Percentiles rank a stretch among this genome's conserved stretches.
phyloP scores from a whole-genome alignment of 2,113 vertebrate genomes.

The Halcyon senegalensis region DNA sequence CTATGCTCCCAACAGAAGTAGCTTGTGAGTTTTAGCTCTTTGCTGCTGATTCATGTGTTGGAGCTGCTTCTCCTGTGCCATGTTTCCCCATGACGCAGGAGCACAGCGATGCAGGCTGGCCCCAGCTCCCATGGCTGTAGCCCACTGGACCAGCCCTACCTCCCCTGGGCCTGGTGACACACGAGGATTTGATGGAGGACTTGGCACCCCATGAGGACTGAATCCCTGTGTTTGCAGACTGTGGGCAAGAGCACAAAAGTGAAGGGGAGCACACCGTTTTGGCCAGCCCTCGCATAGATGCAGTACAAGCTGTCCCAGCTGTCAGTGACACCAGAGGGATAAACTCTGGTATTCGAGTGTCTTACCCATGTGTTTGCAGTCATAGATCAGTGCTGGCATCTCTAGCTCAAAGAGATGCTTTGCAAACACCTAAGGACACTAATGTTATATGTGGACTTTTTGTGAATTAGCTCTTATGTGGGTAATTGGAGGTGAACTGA shows the following conservation, averaged over 20 bases:
- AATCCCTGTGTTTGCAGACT: background rate
- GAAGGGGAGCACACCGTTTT: rapidly evolving
- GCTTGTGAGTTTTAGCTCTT: background rate
- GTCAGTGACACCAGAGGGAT: background rate
- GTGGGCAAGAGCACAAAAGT: rapidly evolving
- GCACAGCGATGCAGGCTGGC: background rate
- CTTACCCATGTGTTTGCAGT: background rate
- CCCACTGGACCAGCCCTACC: too few species aligned
- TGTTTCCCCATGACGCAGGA: background rate
- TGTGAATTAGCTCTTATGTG: background rate
- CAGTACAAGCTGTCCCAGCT: background rate
- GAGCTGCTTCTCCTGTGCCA: background rate
- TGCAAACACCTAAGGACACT: background rate
- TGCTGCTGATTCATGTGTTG: background rate
- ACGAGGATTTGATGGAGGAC: rapidly evolving
- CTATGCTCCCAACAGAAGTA: background rate
- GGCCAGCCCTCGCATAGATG: background rate
- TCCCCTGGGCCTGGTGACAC: background rate
- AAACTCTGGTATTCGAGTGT: background rate
- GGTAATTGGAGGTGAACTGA: background rate
- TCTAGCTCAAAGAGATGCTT: background rate
- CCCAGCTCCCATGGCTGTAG: background rate
- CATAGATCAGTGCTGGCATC: background rate
- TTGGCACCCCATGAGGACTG: background rate
- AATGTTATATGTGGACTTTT: background rate